Evolutionary conservation across 2,797 vertebrate species (phyloP).

Genomic region (Bovichtus variegatus): DNA sequence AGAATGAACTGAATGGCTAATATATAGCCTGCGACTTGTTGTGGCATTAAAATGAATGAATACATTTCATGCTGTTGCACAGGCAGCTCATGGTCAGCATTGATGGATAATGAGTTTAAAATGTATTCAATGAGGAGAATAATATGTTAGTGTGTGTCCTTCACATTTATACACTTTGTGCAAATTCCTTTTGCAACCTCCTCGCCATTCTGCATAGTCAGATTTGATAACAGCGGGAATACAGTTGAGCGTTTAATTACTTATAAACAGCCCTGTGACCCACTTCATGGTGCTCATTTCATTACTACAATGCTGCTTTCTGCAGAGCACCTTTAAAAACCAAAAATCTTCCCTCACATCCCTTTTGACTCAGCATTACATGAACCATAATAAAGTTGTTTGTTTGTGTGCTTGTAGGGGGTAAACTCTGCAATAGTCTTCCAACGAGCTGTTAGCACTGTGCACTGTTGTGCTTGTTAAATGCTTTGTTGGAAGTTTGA

Average conservation of each 20-base stretch:
- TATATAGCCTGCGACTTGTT: constrained; percentile 30
- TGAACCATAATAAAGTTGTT: constrained; percentile 67
- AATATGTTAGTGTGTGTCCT: constrained; percentile 30
- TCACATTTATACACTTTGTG: constrained; percentile 32
- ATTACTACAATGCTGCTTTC: constrained; percentile 35
- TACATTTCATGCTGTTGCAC: constrained; percentile 47
- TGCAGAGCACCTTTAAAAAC: constrained; percentile 11
- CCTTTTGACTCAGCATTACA: constrained; percentile 57
- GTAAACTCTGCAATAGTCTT: constrained; percentile 66
- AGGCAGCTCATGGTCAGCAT: constrained; percentile 54
- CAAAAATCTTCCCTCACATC: constrained; percentile 25
- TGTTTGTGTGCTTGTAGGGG: constrained; percentile 68
- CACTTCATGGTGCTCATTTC: constrained; percentile 40
- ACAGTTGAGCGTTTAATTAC: constrained; percentile 57
- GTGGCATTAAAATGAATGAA: constrained; percentile 19
- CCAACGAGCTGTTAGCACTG: constrained; percentile 69
- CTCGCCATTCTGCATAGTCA: constrained; percentile 21
- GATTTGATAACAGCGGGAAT: constrained; percentile 11
- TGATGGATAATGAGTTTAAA: constrained; percentile 50
- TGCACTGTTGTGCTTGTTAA: constrained; percentile 76
- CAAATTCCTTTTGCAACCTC: constrained; percentile 16
- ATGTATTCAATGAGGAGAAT: constrained; percentile 41
- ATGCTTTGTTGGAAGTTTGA: constrained; percentile 78
- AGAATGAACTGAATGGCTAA: constrained; percentile 26
- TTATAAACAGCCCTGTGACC: constrained; percentile 34